Evolutionary conservation across 30 jellyfish, hydroid and myxozoan genomes (phyloP).

Genomic region (Rhopilema esculentum): DNA sequence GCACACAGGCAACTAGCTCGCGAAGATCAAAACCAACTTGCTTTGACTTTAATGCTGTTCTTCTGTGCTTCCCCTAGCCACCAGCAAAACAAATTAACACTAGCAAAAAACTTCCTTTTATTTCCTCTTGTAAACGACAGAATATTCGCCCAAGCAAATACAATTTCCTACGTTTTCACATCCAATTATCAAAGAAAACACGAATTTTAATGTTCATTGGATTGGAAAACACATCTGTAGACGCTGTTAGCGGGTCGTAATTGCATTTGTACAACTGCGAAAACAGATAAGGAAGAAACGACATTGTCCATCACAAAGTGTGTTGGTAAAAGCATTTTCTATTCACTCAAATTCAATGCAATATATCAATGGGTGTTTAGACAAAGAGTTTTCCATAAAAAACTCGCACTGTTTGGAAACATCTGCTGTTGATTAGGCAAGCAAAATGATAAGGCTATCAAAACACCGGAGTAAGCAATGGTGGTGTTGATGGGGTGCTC

Average conservation of each 20-base stretch:
- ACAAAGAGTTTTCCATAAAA: not conserved
- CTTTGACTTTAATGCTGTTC: not conserved
- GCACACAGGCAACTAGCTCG: too few relatives aligned
- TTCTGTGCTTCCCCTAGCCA: not conserved
- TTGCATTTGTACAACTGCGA: not conserved
- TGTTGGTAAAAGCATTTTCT: not conserved
- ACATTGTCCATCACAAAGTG: not conserved
- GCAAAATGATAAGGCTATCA: too few relatives aligned
- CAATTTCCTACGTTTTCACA: not conserved
- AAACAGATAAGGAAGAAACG: not conserved
- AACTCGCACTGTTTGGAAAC: not conserved
- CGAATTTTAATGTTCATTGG: not conserved
- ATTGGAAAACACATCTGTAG: not conserved
- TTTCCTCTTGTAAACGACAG: not conserved
- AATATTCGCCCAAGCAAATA: not conserved
- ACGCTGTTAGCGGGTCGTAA: not conserved
- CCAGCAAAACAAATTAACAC: not conserved
- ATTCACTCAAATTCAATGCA: not conserved
- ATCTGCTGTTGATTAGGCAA: not conserved
- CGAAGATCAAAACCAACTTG: not conserved
- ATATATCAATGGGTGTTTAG: not conserved
- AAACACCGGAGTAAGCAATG: too few relatives aligned
- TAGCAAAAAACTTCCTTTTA: not conserved
- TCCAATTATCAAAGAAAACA: not conserved
- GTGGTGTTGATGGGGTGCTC: too few relatives aligned